These are phyloP conservation scores for Harpegnathos saltator DNA, from an alignment of 1,140 invertebrate species.

Conservation along the genomic window DNA sequence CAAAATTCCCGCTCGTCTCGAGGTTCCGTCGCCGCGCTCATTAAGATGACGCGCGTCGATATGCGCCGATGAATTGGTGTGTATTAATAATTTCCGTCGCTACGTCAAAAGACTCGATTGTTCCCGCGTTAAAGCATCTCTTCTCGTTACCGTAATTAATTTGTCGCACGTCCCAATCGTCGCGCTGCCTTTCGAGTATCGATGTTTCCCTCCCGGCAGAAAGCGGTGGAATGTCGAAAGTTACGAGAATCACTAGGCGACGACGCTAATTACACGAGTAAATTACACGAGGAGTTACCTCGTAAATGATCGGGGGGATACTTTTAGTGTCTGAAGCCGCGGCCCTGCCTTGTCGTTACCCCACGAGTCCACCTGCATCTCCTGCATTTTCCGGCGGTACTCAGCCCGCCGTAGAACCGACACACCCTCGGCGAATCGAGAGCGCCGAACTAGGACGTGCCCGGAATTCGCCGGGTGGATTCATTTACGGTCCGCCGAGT, in stretches of 20 bases:
- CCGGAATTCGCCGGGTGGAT: conserved; percentile 62
- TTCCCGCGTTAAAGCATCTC: too few species aligned
- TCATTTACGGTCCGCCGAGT: conserved; percentile 72
- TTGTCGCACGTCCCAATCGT: too few species aligned
- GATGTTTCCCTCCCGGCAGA: too few species aligned
- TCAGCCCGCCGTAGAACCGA: conserved; percentile 27
- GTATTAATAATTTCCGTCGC: too few species aligned
- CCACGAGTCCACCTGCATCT: conserved; percentile 9
- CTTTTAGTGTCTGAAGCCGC: conserved; percentile 29
- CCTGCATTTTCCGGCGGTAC: conserved; percentile 24
- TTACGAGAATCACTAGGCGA: neutral
- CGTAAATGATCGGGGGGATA: neutral
- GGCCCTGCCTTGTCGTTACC: neutral
- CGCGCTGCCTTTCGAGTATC: too few species aligned
- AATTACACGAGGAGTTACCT: too few species aligned
- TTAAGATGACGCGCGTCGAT: too few species aligned
- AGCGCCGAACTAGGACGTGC: conserved; percentile 64
- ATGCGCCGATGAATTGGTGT: too few species aligned
- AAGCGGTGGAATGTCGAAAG: neutral
- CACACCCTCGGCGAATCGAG: conserved; percentile 49
- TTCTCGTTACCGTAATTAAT: too few species aligned
- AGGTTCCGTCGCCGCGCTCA: neutral
- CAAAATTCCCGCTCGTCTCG: neutral
- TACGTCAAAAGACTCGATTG: too few species aligned
- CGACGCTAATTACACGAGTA: neutral